phyloP scores from a whole-genome alignment of 2,888 invertebrate genomes.

The Coecobrya sp. region DNA sequence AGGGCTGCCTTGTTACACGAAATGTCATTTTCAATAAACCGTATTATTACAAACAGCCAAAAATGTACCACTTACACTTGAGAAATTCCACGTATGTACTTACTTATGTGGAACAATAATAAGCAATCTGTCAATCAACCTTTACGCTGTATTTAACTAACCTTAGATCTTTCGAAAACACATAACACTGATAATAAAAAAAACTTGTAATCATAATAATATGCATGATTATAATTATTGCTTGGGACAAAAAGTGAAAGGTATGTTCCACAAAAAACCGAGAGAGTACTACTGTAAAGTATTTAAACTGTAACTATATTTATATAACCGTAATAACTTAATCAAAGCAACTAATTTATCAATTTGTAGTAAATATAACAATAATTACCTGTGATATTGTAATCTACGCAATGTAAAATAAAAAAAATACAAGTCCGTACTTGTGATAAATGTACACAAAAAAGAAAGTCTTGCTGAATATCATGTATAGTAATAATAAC shows the following conservation, averaged over 20 bases:
- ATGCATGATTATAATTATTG: not conserved
- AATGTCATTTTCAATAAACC: no score
- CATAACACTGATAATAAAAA: constrained; percentile 37
- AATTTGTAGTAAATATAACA: constrained; percentile 40
- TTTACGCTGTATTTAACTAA: not conserved
- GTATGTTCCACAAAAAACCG: not conserved
- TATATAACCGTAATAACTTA: not conserved
- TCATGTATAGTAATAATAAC: constrained; percentile 14
- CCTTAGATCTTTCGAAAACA: constrained; percentile 71
- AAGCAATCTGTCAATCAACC: constrained; percentile 25
- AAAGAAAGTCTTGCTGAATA: constrained; percentile 18
- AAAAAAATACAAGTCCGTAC: constrained; percentile 44
- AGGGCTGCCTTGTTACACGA: no score
- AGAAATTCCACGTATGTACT: not conserved
- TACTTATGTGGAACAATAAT: not conserved
- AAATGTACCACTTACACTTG: not conserved
- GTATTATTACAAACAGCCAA: no score
- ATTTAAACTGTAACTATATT: constrained; percentile 10
- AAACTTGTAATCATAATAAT: not conserved
- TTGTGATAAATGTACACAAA: constrained; percentile 69
- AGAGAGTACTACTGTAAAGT: constrained; percentile 22
- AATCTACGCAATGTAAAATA: constrained; percentile 64
- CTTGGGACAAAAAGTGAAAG: not conserved
- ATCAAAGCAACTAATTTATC: constrained; percentile 57
- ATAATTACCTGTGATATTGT: constrained; percentile 74